These are phyloP conservation scores for Eustalomyia histrio DNA, from an alignment of 2,888 invertebrate species.

Conservation along the genomic window DNA sequence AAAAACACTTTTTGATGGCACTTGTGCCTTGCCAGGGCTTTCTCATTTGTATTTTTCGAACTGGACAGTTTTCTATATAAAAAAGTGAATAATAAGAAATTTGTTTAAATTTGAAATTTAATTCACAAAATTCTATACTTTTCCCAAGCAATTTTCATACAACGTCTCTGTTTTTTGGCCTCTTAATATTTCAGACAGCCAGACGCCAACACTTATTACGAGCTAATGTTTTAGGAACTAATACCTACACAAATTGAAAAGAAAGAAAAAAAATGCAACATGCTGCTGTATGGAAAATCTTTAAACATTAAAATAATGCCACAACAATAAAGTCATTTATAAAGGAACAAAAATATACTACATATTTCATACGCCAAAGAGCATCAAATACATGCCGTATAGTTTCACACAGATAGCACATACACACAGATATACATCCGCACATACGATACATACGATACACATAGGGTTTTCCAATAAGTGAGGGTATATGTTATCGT, in stretches of 20 bases:
- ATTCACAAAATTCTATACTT: no score
- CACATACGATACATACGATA: no score
- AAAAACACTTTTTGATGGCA: no score
- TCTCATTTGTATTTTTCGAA: no score
- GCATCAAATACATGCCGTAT: slow-evolving; percentile 3
- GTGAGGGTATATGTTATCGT: no score
- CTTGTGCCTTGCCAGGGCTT: no score
- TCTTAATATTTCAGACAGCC: slow-evolving; percentile 43
- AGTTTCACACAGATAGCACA: background rate
- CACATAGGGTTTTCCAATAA: no score
- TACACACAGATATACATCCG: background rate
- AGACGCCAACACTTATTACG: slow-evolving; percentile 59
- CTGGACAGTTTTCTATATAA: no score
- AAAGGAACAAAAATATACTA: background rate
- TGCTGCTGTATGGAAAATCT: slow-evolving; percentile 30
- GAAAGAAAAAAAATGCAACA: slow-evolving; percentile 22
- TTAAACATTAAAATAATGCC: slow-evolving; percentile 19
- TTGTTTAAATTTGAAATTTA: no score
- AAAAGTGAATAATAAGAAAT: no score
- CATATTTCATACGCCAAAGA: slow-evolving; percentile 36
- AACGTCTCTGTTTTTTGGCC: background rate
- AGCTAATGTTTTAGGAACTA: slow-evolving; percentile 44
- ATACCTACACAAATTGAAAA: slow-evolving; percentile 24
- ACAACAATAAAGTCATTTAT: background rate
- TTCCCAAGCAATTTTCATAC: background rate